Evolutionary conservation across 2,113 vertebrate species (phyloP).

Genomic region (Equus quagga): DNA sequence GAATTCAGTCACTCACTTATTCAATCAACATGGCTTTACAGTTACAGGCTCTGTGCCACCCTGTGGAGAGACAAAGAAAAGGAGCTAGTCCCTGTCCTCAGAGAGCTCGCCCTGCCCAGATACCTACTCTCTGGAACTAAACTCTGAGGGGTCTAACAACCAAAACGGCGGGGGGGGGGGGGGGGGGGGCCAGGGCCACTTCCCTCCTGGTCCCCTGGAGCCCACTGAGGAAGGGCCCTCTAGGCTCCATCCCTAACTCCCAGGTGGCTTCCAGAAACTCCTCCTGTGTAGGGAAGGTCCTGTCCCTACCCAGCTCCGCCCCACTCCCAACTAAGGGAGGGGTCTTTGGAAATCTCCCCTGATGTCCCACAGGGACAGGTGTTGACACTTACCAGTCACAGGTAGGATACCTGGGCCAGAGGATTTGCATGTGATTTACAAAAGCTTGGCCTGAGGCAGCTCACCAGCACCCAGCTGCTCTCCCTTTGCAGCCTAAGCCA

Average conservation of each 20-base stretch:
- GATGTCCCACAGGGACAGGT: neutral
- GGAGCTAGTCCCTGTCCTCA: neutral
- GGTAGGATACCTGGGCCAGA: neutral
- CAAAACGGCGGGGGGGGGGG: neutral
- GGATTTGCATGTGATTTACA: slow-evolving; percentile 65
- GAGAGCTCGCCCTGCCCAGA: neutral
- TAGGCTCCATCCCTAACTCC: neutral
- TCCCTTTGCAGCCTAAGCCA: neutral
- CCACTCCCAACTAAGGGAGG: neutral
- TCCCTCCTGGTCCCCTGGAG: neutral
- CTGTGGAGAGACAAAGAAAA: neutral
- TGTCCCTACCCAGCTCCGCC: neutral
- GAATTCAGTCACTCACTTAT: neutral
- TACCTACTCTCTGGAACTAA: neutral
- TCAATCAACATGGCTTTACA: neutral
- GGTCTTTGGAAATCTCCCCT: neutral
- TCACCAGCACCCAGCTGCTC: neutral
- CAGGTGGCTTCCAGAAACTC: neutral
- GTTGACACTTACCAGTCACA: neutral
- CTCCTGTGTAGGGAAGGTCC: neutral
- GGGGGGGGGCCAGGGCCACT: neutral
- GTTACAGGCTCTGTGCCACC: neutral
- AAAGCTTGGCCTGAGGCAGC: neutral
- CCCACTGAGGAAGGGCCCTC: neutral
- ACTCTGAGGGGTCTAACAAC: neutral